Evolutionary conservation across 2,888 invertebrate species (phyloP).

Genomic region (Rhabditoides inermis): DNA sequence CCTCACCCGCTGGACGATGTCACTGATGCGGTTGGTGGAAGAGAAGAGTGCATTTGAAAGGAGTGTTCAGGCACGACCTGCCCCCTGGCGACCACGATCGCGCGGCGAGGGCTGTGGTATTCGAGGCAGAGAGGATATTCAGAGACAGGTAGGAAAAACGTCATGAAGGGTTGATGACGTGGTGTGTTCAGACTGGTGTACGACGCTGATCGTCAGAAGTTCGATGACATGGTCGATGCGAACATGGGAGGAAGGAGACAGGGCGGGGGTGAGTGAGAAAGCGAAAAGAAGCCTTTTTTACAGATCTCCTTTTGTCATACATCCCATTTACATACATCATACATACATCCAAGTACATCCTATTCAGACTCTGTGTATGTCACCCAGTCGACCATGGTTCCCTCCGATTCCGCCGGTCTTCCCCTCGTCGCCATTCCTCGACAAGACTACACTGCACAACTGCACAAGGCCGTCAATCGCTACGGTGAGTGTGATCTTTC

Average conservation of each 20-base stretch:
- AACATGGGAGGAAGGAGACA: conserved; percentile 5
- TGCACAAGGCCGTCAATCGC: conserved; percentile 55
- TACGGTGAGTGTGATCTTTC: conserved; percentile 25
- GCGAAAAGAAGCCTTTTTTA: not conserved
- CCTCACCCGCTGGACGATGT: conserved; percentile 61
- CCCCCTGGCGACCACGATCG: too few relatives aligned
- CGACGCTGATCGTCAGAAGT: conserved; percentile 19
- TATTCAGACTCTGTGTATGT: conserved; percentile 20
- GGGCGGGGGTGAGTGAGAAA: not conserved
- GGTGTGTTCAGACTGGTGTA: conserved; percentile 15
- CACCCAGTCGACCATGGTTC: conserved; percentile 15
- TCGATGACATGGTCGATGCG: conserved; percentile 21
- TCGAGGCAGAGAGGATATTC: conserved; percentile 72
- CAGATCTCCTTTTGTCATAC: too few relatives aligned
- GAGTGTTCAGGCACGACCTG: too few relatives aligned
- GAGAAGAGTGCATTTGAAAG: too few relatives aligned
- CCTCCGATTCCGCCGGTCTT: conserved; percentile 26
- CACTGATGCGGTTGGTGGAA: conserved; percentile 15
- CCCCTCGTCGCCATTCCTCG: conserved; percentile 22
- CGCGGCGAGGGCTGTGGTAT: conserved; percentile 38
- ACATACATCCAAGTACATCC: too few relatives aligned
- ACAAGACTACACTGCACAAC: conserved; percentile 43
- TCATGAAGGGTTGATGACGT: conserved; percentile 9
- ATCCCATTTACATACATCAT: too few relatives aligned
- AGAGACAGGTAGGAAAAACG: conserved; percentile 61